Base-by-base conservation (phyloP, 2,888 invertebrate species). In the Epinotia nisella region DNA sequence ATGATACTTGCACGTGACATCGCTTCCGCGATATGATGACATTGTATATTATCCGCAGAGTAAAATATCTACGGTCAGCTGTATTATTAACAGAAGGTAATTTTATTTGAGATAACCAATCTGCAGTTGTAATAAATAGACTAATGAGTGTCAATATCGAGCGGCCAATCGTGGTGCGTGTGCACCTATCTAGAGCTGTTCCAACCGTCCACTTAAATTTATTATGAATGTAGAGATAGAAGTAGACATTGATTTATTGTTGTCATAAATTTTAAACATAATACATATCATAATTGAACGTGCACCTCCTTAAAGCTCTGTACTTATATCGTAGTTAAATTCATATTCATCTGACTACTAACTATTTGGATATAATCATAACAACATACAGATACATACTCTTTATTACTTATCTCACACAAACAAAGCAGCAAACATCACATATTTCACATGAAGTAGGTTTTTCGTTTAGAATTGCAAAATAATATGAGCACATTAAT, bases 81-180 rank as follows among this genome's bases (percentile, higher is more conserved):
- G 78, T 78, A 81, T 85, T 85, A 87, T 87, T 87, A 88, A 86
- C 87, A 85, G 83, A 81, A 86, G 86, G 88, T 82, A 85, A 87
- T 86, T 87, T 86, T 86, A 86, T 90, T 88, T 84, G 79, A 87
- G 90, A 90, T 91, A 90, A 88, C 86, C 81, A 87, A 91, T 90
- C 90, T 90, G 85, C 84, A 88, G 84, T 82, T 80, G 87, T 86
- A 90, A 89, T 91, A 90, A 91, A 89, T 87, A 90, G 85, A 87
- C 88, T 91, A 92, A 91, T 91, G 89, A 91, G 90, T 90, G 90
- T 90, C 90, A 90, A 88, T 90, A 90, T 90, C 87, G 83, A 86
- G 84, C 82, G 81, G 78, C 83, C 85, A 85, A 88, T 89, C 85
- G 82, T 79, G 76, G 82, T 80, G 78, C 80, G 77, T 76, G 74